Evolutionary conservation across 2,797 vertebrate genomes (phyloP).

Genomic region (Neoniphon sammara): DNA sequence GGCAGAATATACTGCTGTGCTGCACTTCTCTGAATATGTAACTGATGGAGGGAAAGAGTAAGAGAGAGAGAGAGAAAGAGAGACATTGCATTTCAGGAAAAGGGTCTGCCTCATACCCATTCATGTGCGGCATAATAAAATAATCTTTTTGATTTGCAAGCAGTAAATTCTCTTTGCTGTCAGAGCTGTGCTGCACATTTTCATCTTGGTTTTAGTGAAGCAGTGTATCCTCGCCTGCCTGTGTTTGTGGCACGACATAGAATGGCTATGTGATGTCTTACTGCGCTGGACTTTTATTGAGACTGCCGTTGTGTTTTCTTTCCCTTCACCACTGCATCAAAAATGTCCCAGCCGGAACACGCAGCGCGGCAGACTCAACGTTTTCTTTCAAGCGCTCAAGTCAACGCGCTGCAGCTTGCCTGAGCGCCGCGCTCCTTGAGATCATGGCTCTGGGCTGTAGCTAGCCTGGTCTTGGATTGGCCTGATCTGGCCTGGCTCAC

Average conservation of each 20-base stretch:
- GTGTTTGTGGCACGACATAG: conserved; percentile 19
- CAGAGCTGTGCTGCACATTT: conserved; percentile 43
- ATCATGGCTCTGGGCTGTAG: conserved; percentile 13
- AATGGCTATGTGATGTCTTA: conserved; percentile 28
- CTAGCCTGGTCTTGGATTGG: conserved; percentile 19
- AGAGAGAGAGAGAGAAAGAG: conserved; percentile 22
- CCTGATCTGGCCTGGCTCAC: conserved; percentile 18
- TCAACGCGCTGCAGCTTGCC: conserved; percentile 7
- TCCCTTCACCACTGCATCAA: conserved; percentile 11
- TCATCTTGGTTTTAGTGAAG: conserved; percentile 46
- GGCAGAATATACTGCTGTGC: conserved; percentile 54
- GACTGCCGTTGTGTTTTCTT: neutral
- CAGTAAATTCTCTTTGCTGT: conserved; percentile 70
- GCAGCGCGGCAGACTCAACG: neutral
- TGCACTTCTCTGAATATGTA: conserved; percentile 61
- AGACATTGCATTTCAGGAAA: conserved; percentile 22
- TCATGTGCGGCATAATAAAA: conserved; percentile 70
- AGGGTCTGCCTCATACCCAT: conserved; percentile 47
- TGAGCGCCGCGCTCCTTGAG: conserved; percentile 12
- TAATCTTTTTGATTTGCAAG: conserved; percentile 74
- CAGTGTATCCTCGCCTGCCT: conserved; percentile 25
- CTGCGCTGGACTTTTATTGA: conserved; percentile 25
- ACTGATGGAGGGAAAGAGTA: conserved; percentile 36
- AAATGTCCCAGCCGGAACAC: neutral
- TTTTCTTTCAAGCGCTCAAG: conserved; percentile 6